Base-by-base conservation (phyloP, 2,113 vertebrate genomes). In the Varanus komodoensis region DNA sequence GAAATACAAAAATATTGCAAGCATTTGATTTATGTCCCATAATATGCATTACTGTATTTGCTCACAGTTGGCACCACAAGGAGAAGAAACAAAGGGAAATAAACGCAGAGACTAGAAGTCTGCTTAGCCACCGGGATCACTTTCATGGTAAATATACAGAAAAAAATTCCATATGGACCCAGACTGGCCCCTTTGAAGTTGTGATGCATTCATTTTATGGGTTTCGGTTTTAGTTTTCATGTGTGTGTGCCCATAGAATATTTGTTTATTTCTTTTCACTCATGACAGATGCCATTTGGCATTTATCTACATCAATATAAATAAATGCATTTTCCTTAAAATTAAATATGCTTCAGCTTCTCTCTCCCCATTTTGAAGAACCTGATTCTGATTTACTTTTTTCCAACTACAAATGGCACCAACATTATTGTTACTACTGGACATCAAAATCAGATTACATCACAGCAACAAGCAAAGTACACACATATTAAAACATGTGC, bases 151-250 rank as follows among this genome's bases (percentile, higher is more conserved):
- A 88, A 52, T 23, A 34, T 8, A 81, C n/a, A 23, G 6, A 77
- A 57, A 25, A 81, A 82, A 8, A 87, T 86, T 87, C 86, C 90
- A 89, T 57, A 88, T 27, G 75, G 77, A 69, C 50, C 25, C 6
- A 86, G 74, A 85, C 23, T 57, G 88, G 44, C 64, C 25, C 74
- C 68, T 93, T 94, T 91, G 91, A 93, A 79, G 92, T 87, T 79
- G 78, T 75, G 89, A 93, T 90, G 92, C 87, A 80, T 85, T 87
- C 82, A 92, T 91, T 75, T 81, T 29, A 32, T 81, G 29, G 83
- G 78, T 86, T 92, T 87, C 82, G 83, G 87, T 92, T 84, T 61
- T 90, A 91, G 88, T 91, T 88, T 84, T 52, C 61, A 32, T 78
- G 64, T 44, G 17, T 79, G 74, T 71, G 64, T 57, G 64, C 80